A percentile compares a stretch with the other conserved stretches of the same genome.
phyloP scores from a whole-genome alignment of 2,113 vertebrate genomes.

The Rhizomys pruinosus region DNA sequence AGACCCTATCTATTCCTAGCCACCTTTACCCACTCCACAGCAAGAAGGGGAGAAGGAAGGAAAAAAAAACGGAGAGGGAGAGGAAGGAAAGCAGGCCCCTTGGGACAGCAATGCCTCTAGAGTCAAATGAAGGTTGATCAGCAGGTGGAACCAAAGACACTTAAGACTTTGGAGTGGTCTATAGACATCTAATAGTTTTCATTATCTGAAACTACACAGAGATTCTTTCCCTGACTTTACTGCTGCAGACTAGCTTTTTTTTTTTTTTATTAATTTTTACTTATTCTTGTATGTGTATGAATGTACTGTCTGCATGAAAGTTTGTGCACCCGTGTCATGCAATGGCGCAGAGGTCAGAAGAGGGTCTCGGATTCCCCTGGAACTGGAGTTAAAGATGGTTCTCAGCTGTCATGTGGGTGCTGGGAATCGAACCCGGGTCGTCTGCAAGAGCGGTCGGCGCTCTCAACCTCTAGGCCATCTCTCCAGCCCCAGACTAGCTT shows the following conservation, averaged over 20 bases:
- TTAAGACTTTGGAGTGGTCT: not conserved
- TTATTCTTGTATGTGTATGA: no score
- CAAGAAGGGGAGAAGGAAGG: not conserved
- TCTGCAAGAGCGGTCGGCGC: no score
- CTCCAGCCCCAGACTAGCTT: not conserved
- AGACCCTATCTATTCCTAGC: not conserved
- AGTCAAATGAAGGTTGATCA: not conserved
- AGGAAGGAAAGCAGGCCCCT: not conserved
- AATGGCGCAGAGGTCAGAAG: no score
- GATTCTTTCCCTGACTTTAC: not conserved
- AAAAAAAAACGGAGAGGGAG: no score
- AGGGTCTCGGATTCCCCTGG: no score
- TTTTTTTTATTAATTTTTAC: no score
- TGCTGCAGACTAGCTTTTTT: not conserved
- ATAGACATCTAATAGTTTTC: rapidly evolving
- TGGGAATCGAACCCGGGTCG: no score
- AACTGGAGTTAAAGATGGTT: no score
- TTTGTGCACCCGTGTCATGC: no score
- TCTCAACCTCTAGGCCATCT: no score
- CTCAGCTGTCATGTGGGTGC: no score
- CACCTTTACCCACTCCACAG: not conserved
- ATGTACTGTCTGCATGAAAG: no score
- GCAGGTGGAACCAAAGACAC: rapidly evolving
- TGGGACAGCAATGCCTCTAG: not conserved
- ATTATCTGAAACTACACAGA: not conserved